Evolutionary conservation across 2,888 invertebrate species (phyloP), one percentile per base, ranked within the genome.

Genomic region (Muschampia plurimacula): DNA sequence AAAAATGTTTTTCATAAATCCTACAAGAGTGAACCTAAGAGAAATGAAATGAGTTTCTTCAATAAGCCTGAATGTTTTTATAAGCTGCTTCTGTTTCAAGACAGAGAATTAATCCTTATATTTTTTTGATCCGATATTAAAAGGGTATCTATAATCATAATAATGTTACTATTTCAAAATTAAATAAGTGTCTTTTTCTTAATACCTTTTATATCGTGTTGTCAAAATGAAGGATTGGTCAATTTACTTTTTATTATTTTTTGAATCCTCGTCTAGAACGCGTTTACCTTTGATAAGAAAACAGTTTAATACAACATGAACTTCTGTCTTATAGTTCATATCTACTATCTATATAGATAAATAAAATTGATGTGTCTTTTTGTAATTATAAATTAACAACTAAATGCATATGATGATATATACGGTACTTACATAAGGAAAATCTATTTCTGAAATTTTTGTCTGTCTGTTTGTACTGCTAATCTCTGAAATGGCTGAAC

Each of bases 21-120:
- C n/a, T 52, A 4, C n/a, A 9, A 52, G n/a, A 44, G 9, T 28
- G 22, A 28, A 57, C 15, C 15, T n/a, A 15, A 41, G n/a, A 63
- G 9, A 63, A 15, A 64, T 64, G 13, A 65, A 65, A 28, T 32
- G 49, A 57, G 59, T 32, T 32, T 59, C 32, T 52, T 52, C 52
- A 15, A 22, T 15, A 15, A 55, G 55, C 8, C 9, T 55, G 55
- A 55, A 22, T 55, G 22, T 15, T 55, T 55, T 55, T 22, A 22
- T 22, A 55, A 22, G 9, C 22, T 15, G 55, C 55, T 55, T 55
- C 22, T 55, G 9, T 55, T 22, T 55, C 8, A 55, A 55, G 22
- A 55, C 22, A 3, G 6, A 55, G 15, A 55, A 22, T 9, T 15
- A 22, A 8, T 52, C n/a, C n/a, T n/a, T 1, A 7, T 52, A 7